Evolutionary conservation across 2,888 invertebrate genomes (phyloP), one percentile per base, ranked within the genome.

Genomic region (Axea sp.): DNA sequence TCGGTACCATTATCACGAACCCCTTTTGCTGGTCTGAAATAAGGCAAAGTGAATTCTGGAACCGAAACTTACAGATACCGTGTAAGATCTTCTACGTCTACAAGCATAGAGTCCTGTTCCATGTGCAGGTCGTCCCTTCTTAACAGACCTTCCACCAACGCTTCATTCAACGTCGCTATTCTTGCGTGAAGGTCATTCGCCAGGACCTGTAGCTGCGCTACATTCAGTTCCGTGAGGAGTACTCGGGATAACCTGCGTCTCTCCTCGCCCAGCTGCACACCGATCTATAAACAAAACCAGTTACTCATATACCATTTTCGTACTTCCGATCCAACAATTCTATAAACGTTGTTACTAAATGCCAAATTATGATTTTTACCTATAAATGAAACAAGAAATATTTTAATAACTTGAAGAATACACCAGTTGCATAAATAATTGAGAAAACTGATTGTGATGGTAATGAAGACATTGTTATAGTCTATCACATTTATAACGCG

Each of bases 51-150:
- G 33, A n/a, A 11, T 19, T 9, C 14, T 14, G 35, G 14, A 55
- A 17, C 4, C 12, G 41, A 41, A 76, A 90, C 94, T 93, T 89
- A 95, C 95, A 95, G 89, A 88, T 95, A 95, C 89, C 95, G 91
- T 33, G 96, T 96, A 79, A 97, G 92, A 89, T 98, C 98, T 89
- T 98, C 98, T 82, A 98, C 96, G 86, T 98, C 98, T 26, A 98
- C 97, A 77, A 98, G 91, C 94, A 97, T 97, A 30, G 98, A 97
- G 88, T 99, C 98, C 88, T 98, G 97, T 77, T 96, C 95, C 97
- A 98, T 98, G 89, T 98, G 97, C 43, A 98, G 90, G 88, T 98
- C 97, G 89, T 99, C 98, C 77, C 98, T 91, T 82, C 95, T 95
- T 91, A 98, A 93, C 81, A 98, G 89, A 86, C 95, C 92, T 87